Evolutionary conservation across 2,888 invertebrate genomes (phyloP), one percentile per base, ranked within the genome.

Genomic region (Scrobipalpa costella): DNA sequence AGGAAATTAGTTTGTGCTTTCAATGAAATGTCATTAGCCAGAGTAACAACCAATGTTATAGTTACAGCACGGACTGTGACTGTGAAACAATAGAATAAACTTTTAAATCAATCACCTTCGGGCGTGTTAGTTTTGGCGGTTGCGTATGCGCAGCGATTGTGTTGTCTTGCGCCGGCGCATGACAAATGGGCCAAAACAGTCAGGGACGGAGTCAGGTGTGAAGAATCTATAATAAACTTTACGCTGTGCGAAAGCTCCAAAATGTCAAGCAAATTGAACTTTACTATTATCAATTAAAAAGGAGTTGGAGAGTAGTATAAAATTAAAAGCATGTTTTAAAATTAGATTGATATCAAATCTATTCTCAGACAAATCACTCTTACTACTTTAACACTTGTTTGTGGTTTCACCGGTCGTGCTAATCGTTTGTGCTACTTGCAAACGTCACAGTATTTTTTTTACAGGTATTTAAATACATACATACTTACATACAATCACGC

Each of bases 81-180:
- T 57, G 6, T 8, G 19, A 59, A 59, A 40, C 44, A 59, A 40
- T 44, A 27, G 67, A 63, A 67, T 69, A 67, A 68, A 69, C 66
- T 70, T 69, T 71, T 71, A 66, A 70, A 65, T 67, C 66, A 70
- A 66, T 63, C 66, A 61, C 65, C 52, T 21, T 44, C 63, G 59
- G 66, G 64, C 61, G 57, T 58, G 66, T 67, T 66, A 63, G 66
- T 64, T 66, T 67, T 68, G 65, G 55, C 55, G 55, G 66, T 68
- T 70, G 68, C 67, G 67, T 40, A 67, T 59, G 63, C 65, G 64
- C 55, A 11, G 34, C 55, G 55, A 55, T 66, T 67, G 66, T 66
- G 34, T 60, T 65, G 67, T 63, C 64, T 60, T 17, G 49, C 40
- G 59, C 62, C 52, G n/a, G 55, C 60, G 59, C 47, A 34, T 66